A percentile compares a stretch with the other conserved stretches of the same genome.
Conservation (phyloP, 30 jellyfish, hydroid and myxozoan genomes). For the Sanderia malayensis region DNA sequence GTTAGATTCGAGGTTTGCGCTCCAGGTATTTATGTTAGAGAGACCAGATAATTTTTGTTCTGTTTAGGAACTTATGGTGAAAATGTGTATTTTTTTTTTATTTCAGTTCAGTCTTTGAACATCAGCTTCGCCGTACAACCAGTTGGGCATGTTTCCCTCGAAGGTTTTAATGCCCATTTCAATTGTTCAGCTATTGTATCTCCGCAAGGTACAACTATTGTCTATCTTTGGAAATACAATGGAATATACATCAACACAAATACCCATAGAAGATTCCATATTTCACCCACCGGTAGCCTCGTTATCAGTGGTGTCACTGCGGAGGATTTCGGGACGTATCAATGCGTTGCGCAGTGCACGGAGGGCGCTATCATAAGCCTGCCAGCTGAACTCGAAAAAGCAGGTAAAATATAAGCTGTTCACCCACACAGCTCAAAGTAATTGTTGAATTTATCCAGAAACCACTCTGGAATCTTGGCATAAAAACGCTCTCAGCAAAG, state of each 20-base stretch:
- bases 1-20: too few relatives aligned
- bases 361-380: slow-evolving; percentile 49
- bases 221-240: slow-evolving; percentile 8
- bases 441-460: too few relatives aligned
- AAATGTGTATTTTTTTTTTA: neutral
- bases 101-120: neutral
- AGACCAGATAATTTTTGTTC: too few relatives aligned
- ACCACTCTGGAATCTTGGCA: too few relatives aligned
- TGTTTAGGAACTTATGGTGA: neutral
- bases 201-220: neutral
- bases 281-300: neutral
- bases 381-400: slow-evolving; percentile 37
- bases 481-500: too few relatives aligned
- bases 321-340: slow-evolving; percentile 5
- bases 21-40: too few relatives aligned
- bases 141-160: neutral
- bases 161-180: neutral
- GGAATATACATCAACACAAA: slow-evolving; percentile 12
- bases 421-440: too few relatives aligned
- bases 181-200: neutral
- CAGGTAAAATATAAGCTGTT: too few relatives aligned
- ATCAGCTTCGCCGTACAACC: slow-evolving; percentile 1
- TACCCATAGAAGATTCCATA: neutral
- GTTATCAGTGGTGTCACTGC: neutral
- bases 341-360: slow-evolving; percentile 44